Evolutionary conservation across 2,888 invertebrate genomes (phyloP), one percentile per base, ranked within the genome.

Genomic region (Catocala sponsa): DNA sequence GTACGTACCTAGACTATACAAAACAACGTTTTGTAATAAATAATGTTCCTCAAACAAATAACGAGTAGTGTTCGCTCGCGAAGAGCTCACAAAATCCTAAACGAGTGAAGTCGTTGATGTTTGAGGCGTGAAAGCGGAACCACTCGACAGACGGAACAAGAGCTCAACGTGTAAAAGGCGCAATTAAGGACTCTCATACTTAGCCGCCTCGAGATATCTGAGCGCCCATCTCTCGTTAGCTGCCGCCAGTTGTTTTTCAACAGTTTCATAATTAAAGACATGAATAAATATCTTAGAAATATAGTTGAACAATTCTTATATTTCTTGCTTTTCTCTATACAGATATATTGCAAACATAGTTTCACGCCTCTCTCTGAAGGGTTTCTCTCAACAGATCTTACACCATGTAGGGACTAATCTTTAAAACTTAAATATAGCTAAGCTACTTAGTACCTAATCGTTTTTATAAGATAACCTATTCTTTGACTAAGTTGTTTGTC

Each of bases 141-240:
- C 72, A 54, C 75, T 70, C 49, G 49, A 60, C 63, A 59, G 68
- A 35, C 46, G 47, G 57, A 71, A 80, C 74, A 82, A 76, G 75
- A 74, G 69, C 68, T 69, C 57, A 50, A 76, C 72, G 83, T 78
- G 82, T 74, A 72, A 82, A 82, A 81, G 67, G 78, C 68, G 79
- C 73, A 83, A 82, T 86, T 82, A 82, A 83, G 84, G 69, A 74
- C 78, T 70, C 86, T 85, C 68, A 76, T 77, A 80, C 81, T 79
- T 76, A 78, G 76, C 77, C 76, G 80, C 73, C 79, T 79, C 74
- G 63, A 78, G 78, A 68, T 80, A 78, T 74, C 75, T 68, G 63
- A 68, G 68, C 69, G 65, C 72, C 76, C 74, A 70, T 78, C 78
- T 76, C 65, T 59, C 58, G 63, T 73, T 74, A 68, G 63, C 59